Conservation (phyloP, 2,113 vertebrate genomes). For the Camelus dromedarius region DNA sequence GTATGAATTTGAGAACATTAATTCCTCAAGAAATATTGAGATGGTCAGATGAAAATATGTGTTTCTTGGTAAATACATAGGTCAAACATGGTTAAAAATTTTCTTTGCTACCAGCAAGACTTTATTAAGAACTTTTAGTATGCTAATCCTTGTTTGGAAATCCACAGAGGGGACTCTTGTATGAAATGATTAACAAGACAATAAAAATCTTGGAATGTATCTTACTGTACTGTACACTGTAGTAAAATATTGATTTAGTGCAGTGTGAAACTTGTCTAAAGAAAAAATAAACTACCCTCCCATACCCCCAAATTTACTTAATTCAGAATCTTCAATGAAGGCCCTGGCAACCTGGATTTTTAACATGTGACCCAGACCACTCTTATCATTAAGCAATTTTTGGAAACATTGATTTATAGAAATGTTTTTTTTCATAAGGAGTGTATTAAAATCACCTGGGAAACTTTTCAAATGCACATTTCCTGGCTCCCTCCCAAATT, state of each 20-base stretch:
- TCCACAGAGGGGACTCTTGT: not conserved
- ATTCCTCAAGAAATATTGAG: constrained; percentile 9
- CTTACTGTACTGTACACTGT: not conserved
- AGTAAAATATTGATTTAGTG: not conserved
- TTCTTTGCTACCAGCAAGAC: not conserved
- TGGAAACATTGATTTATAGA: not conserved
- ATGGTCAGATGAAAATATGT: not conserved
- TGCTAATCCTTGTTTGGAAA: not conserved
- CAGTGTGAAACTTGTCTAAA: not conserved
- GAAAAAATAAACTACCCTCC: not conserved
- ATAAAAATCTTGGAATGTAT: not conserved
- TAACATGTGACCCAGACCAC: not conserved
- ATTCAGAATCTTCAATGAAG: not conserved
- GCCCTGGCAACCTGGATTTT: not conserved
- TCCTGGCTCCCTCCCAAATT: not conserved
- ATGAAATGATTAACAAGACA: not conserved
- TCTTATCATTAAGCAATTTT: constrained; percentile 8
- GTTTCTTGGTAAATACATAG: not conserved
- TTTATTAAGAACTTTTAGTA: not conserved
- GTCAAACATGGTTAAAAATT: not conserved
- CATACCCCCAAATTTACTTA: not conserved
- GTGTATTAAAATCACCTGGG: not conserved
- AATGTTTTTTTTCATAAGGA: not conserved
- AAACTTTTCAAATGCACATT: constrained; percentile 2
- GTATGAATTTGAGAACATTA: not conserved